Conservation (phyloP, 2,888 invertebrate species). For the Gandaritis pyraliata region DNA sequence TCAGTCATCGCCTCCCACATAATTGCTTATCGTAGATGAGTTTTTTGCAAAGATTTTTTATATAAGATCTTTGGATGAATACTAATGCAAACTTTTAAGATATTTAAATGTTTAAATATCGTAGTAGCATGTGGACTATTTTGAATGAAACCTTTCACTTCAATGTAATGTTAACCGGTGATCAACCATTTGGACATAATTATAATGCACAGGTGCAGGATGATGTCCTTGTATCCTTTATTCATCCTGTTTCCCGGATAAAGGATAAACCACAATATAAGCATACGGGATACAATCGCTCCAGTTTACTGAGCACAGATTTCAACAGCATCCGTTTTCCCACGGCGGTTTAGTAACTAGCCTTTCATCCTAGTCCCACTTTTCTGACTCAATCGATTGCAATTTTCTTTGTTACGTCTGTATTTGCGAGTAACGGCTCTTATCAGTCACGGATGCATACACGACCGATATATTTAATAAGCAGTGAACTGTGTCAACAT, state of each 20-base stretch:
- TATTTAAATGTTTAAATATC: too few relatives aligned
- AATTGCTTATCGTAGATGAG: neutral
- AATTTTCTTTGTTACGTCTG: slow-evolving; percentile 11
- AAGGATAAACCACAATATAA: slow-evolving; percentile 7
- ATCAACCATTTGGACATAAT: neutral
- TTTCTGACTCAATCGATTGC: slow-evolving; percentile 10
- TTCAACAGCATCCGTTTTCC: slow-evolving; percentile 10
- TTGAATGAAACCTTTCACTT: too few relatives aligned
- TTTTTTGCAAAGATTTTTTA: too few relatives aligned
- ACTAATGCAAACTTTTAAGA: too few relatives aligned
- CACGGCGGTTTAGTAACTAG: slow-evolving; percentile 3
- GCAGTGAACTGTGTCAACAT: slow-evolving; percentile 15
- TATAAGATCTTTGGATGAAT: too few relatives aligned
- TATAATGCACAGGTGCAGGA: neutral
- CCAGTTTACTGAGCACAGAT: slow-evolving; percentile 1
- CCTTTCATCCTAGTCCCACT: neutral
- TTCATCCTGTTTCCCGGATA: slow-evolving; percentile 14
- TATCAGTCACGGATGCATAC: slow-evolving; percentile 24
- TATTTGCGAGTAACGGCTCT: slow-evolving; percentile 1
- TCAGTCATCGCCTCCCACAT: slow-evolving; percentile 16
- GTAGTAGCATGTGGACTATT: too few relatives aligned
- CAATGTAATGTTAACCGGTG: neutral
- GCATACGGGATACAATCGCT: neutral
- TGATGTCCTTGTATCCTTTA: neutral
- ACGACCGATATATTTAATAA: slow-evolving; percentile 10